phyloP scores from a whole-genome alignment of 1,140 invertebrate genomes.

The Belonocnema kinseyi region DNA sequence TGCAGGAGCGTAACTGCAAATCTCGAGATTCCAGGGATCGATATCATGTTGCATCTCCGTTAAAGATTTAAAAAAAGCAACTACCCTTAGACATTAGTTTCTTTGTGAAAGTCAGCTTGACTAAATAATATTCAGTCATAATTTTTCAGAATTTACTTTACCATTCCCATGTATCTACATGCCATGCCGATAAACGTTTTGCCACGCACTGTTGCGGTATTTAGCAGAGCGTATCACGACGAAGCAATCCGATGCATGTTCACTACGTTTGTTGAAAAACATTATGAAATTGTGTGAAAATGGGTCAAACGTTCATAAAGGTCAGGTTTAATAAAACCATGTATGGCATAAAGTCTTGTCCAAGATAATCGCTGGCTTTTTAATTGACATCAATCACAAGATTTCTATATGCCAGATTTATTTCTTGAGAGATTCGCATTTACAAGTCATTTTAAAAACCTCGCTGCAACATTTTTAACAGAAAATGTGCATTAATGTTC shows the following conservation, averaged over 20 bases:
- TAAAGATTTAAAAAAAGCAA: background rate
- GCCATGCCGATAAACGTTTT: constrained; percentile 7
- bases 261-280: constrained; percentile 3
- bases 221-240: constrained; percentile 10
- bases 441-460: too few species aligned
- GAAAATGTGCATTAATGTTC: too few species aligned
- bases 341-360: background rate
- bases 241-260: constrained; percentile 13
- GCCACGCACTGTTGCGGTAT: constrained; percentile 22
- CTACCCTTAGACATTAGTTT: too few species aligned
- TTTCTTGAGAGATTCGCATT: too few species aligned
- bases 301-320: background rate
- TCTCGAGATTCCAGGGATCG: background rate
- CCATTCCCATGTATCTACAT: too few species aligned
- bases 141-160: too few species aligned
- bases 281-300: constrained; percentile 24
- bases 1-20: constrained; percentile 30
- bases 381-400: background rate
- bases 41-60: background rate
- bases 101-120: too few species aligned
- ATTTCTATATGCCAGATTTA: background rate
- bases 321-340: background rate
- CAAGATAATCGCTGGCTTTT: background rate
- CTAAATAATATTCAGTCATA: too few species aligned
- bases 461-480: too few species aligned